Evolutionary conservation across 2,888 invertebrate species (phyloP).

Genomic region (Melanargia galathea): DNA sequence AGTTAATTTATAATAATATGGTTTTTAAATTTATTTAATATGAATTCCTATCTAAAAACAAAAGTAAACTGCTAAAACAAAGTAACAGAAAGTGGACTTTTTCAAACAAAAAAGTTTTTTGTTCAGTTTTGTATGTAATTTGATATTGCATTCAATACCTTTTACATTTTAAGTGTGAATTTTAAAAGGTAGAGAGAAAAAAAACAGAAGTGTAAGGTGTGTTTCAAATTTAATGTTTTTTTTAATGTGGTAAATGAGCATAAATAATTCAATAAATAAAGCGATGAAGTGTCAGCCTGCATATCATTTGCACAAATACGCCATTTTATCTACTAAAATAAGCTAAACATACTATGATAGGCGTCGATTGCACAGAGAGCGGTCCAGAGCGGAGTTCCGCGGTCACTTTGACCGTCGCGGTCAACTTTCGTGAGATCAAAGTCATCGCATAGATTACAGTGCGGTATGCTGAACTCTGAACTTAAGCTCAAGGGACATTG

Average conservation of each 20-base stretch:
- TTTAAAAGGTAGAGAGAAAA: neutral
- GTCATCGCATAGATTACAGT: neutral
- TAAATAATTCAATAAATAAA: conserved; percentile 42
- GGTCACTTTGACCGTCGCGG: neutral
- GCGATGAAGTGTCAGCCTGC: conserved; percentile 40
- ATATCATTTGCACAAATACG: conserved; percentile 37
- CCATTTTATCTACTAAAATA: neutral
- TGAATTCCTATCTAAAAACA: no score
- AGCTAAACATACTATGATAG: neutral
- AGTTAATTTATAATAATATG: no score
- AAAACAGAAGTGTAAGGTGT: neutral
- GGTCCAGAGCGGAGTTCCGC: neutral
- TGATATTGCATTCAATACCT: neutral
- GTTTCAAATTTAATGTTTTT: conserved; percentile 8
- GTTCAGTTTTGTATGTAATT: neutral
- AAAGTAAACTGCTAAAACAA: neutral
- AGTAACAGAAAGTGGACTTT: neutral
- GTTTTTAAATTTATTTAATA: no score
- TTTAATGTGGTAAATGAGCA: conserved; percentile 19
- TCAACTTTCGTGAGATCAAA: neutral
- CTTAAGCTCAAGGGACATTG: neutral
- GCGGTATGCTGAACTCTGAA: neutral
- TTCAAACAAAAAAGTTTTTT: neutral
- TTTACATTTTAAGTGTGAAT: no score
- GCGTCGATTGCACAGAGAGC: neutral